Evolutionary conservation across 2,888 invertebrate genomes (phyloP).

Genomic region (Perizoma affinitatum): DNA sequence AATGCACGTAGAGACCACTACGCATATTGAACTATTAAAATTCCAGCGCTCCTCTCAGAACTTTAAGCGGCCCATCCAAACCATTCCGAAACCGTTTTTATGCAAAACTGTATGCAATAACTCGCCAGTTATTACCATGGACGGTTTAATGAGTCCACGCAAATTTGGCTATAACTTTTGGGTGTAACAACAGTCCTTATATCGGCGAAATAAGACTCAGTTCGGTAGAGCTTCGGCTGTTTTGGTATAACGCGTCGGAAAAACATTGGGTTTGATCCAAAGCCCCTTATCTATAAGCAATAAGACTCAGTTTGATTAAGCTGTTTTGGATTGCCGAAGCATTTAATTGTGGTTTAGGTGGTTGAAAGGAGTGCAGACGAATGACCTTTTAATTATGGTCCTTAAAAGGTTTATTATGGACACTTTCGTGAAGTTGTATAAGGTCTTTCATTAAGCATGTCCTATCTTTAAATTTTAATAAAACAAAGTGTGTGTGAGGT

Average conservation of each 20-base stretch:
- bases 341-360: slow-evolving; percentile 41
- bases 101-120: slow-evolving; percentile 73
- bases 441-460: too few relatives aligned
- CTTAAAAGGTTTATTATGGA: slow-evolving; percentile 32
- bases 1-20: slow-evolving; percentile 35
- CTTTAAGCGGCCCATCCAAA: slow-evolving; percentile 35
- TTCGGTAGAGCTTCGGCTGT: slow-evolving; percentile 3
- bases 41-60: slow-evolving; percentile 46
- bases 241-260: neutral
- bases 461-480: too few relatives aligned
- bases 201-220: slow-evolving; percentile 12
- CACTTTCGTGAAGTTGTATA: slow-evolving; percentile 17
- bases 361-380: slow-evolving; percentile 26
- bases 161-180: slow-evolving; percentile 43
- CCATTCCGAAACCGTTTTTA: slow-evolving; percentile 54
- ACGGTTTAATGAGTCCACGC: slow-evolving; percentile 59
- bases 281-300: slow-evolving; percentile 1
- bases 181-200: slow-evolving; percentile 1
- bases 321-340: slow-evolving; percentile 24
- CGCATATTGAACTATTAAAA: slow-evolving; percentile 68
- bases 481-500: too few relatives aligned
- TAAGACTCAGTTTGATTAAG: slow-evolving; percentile 36
- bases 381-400: slow-evolving; percentile 30
- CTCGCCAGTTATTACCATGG: slow-evolving; percentile 52
- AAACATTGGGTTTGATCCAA: slow-evolving; percentile 3